A percentile compares a stretch with the other conserved stretches of the same genome.
These are phyloP conservation scores for Dasypus novemcinctus DNA, from an alignment of 2,113 vertebrate genomes.

Conservation along the genomic window DNA sequence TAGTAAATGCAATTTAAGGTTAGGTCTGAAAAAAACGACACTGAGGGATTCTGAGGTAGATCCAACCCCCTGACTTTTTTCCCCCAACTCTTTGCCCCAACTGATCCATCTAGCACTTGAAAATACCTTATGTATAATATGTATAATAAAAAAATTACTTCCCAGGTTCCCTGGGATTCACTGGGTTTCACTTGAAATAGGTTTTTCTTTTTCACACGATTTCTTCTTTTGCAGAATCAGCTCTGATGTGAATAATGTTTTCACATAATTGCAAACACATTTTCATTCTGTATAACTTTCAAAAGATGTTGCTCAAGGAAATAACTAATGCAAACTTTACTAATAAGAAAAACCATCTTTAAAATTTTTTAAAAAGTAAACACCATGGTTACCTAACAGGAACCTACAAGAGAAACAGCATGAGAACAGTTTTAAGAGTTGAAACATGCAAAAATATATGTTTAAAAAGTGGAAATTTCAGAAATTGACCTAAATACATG, in stretches of 20 bases:
- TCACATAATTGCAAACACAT: constrained; percentile 34
- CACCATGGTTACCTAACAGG: background rate
- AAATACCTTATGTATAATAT: background rate
- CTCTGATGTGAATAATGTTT: constrained; percentile 43
- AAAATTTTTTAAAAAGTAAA: constrained; percentile 21
- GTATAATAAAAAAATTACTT: background rate
- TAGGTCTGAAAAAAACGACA: constrained; percentile 68
- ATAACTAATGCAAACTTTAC: background rate
- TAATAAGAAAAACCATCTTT: background rate
- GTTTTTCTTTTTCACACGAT: background rate
- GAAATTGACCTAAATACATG: constrained; percentile 27
- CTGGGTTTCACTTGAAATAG: constrained; percentile 20
- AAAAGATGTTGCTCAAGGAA: constrained; percentile 19
- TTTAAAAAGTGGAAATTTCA: background rate
- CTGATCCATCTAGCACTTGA: background rate
- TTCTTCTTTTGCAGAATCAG: constrained; percentile 41
- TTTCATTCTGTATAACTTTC: constrained; percentile 32
- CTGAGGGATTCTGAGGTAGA: background rate
- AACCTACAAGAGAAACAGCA: background rate
- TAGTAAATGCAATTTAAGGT: constrained; percentile 64
- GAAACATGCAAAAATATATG: constrained; percentile 5
- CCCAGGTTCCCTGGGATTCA: background rate
- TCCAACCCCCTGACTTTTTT: background rate
- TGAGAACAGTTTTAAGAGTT: background rate
- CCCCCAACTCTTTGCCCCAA: background rate